Percentiles rank a stretch among this genome's conserved stretches.
phyloP scores from a whole-genome alignment of 2,113 vertebrate genomes.

The Siphamia tubifer region DNA sequence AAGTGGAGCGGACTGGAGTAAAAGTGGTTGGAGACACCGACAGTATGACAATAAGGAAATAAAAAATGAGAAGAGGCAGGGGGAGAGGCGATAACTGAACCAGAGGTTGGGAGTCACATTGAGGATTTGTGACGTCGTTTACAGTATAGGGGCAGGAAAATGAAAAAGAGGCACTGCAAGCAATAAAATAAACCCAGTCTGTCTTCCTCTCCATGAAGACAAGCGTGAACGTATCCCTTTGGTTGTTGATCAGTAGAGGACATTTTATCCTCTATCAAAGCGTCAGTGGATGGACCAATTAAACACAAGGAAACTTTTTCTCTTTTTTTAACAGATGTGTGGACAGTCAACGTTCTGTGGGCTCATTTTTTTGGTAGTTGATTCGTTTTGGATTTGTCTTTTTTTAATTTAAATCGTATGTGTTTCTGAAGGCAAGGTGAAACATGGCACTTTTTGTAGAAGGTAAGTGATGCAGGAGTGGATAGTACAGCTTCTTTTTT shows the following conservation, averaged over 20 bases:
- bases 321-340: neutral
- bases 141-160: neutral
- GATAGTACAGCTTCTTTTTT: no score
- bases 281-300: neutral
- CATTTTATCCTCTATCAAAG: constrained; percentile 1
- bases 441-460: constrained; percentile 72
- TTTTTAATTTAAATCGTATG: neutral
- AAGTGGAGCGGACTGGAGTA: neutral
- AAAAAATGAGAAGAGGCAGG: neutral
- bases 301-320: constrained; percentile 7
- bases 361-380: neutral
- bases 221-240: neutral
- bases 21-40: neutral
- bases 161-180: neutral
- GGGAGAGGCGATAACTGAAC: constrained; percentile 14
- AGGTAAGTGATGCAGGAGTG: constrained; percentile 59
- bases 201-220: neutral
- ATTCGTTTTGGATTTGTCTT: neutral
- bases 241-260: neutral
- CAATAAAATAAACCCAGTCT: neutral
- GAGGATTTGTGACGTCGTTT: constrained; percentile 59
- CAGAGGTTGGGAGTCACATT: constrained; percentile 27
- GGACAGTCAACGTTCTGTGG: neutral
- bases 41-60: neutral
- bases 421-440: constrained; percentile 9